Conservation (phyloP, 2,113 vertebrate genomes). For the Ictalurus furcatus region DNA sequence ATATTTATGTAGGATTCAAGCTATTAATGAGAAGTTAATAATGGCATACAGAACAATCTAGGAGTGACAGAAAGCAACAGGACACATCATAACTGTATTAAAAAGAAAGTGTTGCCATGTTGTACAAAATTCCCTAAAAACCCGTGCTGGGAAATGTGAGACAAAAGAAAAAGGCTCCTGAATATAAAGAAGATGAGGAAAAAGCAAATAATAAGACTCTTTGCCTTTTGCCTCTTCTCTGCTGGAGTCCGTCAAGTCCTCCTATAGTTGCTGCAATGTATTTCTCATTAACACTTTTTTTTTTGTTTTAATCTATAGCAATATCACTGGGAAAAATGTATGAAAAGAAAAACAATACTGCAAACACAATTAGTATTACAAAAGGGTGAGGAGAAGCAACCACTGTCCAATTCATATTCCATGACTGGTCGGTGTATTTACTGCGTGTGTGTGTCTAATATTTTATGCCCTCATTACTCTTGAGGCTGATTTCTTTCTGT, state of each 20-base stretch:
- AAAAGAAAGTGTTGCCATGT: neutral
- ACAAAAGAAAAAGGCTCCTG: neutral
- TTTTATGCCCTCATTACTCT: neutral
- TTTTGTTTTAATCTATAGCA: constrained; percentile 50
- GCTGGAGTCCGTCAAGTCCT: neutral
- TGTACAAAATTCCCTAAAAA: neutral
- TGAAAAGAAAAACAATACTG: neutral
- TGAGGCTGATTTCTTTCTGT: constrained; percentile 9
- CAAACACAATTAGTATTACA: neutral
- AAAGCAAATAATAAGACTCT: neutral
- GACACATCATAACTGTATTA: neutral
- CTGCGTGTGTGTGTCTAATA: neutral
- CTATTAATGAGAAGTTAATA: neutral
- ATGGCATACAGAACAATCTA: neutral
- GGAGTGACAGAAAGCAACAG: neutral
- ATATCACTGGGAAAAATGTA: constrained; percentile 30
- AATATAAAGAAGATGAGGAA: neutral
- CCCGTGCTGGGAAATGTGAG: neutral
- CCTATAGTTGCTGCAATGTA: constrained; percentile 3
- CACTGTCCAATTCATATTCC: neutral
- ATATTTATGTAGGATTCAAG: neutral
- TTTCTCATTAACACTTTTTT: constrained; percentile 21
- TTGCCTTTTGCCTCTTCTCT: neutral
- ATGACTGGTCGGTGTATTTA: constrained; percentile 49
- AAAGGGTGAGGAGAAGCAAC: neutral